Conservation (phyloP, 2,888 invertebrate genomes). For the Clitarchus hookeri region DNA sequence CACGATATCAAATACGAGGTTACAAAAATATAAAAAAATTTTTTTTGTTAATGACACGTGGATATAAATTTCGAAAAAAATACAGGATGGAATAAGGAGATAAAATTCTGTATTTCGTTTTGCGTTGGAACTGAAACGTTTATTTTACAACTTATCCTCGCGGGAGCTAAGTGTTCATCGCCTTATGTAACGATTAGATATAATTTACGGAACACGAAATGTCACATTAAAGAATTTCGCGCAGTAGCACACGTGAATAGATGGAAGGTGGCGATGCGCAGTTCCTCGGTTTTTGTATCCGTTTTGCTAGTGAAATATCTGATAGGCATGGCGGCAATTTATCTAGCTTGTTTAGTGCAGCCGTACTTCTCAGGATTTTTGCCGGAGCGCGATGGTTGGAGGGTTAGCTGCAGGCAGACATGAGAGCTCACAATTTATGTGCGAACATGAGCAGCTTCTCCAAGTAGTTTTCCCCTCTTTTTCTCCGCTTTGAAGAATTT, state of each 20-base stretch:
- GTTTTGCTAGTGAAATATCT: constrained; percentile 26
- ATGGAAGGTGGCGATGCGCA: neutral
- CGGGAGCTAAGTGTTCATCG: too few relatives aligned
- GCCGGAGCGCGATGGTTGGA: constrained; percentile 20
- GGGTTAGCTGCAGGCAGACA: constrained; percentile 26
- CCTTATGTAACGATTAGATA: too few relatives aligned
- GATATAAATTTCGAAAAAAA: too few relatives aligned
- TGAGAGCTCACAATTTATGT: constrained; percentile 42
- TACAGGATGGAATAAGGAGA: too few relatives aligned
- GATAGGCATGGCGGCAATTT: constrained; percentile 39
- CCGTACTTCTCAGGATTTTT: constrained; percentile 24
- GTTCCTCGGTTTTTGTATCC: neutral
- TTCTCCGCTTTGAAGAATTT: constrained; percentile 22
- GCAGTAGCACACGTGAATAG: neutral
- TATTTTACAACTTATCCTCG: too few relatives aligned
- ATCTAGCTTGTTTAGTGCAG: constrained; percentile 35
- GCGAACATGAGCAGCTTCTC: constrained; percentile 42
- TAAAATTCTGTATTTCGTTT: too few relatives aligned
- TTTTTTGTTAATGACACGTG: too few relatives aligned
- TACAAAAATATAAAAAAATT: too few relatives aligned
- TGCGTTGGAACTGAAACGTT: too few relatives aligned
- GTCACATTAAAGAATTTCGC: neutral
- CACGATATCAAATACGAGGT: too few relatives aligned
- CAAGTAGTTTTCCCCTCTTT: constrained; percentile 30
- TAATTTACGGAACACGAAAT: too few relatives aligned